These are phyloP conservation scores for Heliconius erato DNA, from an alignment of 2,888 invertebrate genomes.

Conservation along the genomic window DNA sequence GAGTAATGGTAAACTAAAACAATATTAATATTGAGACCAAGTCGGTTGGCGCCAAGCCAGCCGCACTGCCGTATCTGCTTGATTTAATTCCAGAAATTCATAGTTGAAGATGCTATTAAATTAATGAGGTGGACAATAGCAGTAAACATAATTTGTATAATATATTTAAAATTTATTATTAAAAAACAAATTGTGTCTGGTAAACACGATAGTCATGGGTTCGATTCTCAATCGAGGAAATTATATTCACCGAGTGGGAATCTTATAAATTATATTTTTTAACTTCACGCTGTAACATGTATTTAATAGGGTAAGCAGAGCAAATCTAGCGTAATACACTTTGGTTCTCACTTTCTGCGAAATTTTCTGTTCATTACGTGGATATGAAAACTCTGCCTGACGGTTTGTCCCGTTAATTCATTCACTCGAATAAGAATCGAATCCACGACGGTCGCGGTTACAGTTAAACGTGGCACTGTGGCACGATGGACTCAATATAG, in stretches of 20 bases:
- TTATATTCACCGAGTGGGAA: too few relatives aligned
- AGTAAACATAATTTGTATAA: not conserved
- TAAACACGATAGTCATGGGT: too few relatives aligned
- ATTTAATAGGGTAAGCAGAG: too few relatives aligned
- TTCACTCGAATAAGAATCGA: not conserved
- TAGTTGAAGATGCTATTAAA: constrained; percentile 45
- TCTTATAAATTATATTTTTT: too few relatives aligned
- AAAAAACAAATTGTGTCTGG: not conserved
- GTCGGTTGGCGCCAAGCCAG: constrained; percentile 60
- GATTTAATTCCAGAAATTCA: constrained; percentile 59
- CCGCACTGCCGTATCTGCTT: constrained; percentile 60
- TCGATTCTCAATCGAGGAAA: too few relatives aligned
- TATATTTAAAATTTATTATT: not conserved
- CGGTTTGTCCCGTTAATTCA: too few relatives aligned
- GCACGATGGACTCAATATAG: too few relatives aligned
- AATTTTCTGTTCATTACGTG: too few relatives aligned
- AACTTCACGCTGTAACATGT: too few relatives aligned
- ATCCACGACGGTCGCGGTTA: not conserved
- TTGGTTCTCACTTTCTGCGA: too few relatives aligned
- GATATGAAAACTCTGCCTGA: too few relatives aligned
- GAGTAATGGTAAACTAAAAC: constrained; percentile 54
- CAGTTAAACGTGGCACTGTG: not conserved
- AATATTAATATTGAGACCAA: constrained; percentile 59
- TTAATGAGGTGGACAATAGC: constrained; percentile 38
- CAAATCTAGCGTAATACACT: too few relatives aligned